Evolutionary conservation across 2,888 invertebrate species (phyloP).

Genomic region (Asteroscopus sphinx): DNA sequence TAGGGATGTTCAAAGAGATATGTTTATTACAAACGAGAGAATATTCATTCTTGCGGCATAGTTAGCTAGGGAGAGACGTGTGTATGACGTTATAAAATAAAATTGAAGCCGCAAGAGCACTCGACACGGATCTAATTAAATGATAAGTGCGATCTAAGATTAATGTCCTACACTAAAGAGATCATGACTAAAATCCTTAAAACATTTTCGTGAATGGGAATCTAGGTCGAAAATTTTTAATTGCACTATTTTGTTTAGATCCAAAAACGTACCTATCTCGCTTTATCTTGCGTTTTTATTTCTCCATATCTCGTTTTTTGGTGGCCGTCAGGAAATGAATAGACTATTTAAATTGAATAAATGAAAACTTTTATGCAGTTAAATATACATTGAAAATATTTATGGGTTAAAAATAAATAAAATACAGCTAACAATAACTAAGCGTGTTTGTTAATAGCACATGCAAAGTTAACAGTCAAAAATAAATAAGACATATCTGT

Average conservation of each 20-base stretch:
- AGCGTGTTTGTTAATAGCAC: too few relatives aligned
- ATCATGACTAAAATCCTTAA: slow-evolving; percentile 73
- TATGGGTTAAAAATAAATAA: too few relatives aligned
- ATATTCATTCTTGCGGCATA: slow-evolving; percentile 67
- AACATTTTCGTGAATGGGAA: slow-evolving; percentile 53
- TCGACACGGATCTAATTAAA: slow-evolving; percentile 88
- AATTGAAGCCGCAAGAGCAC: slow-evolving; percentile 87
- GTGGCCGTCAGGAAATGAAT: not conserved
- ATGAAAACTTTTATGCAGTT: too few relatives aligned
- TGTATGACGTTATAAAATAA: slow-evolving; percentile 90
- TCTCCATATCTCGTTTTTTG: too few relatives aligned
- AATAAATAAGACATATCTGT: too few relatives aligned
- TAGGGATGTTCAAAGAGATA: slow-evolving; percentile 42
- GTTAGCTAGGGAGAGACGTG: slow-evolving; percentile 84
- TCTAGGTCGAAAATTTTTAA: slow-evolving; percentile 50
- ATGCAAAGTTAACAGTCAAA: too few relatives aligned
- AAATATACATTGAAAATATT: too few relatives aligned
- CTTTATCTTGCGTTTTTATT: too few relatives aligned
- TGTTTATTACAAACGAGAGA: slow-evolving; percentile 32
- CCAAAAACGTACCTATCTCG: slow-evolving; percentile 5
- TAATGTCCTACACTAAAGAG: slow-evolving; percentile 80
- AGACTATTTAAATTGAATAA: slow-evolving; percentile 1
- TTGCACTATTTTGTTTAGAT: slow-evolving; percentile 41
- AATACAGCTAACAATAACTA: too few relatives aligned
- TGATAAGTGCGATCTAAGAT: slow-evolving; percentile 88